Evolutionary conservation across 2,113 vertebrate species (phyloP), one percentile per base, ranked within the genome.

Genomic region (Pionites leucogaster): DNA sequence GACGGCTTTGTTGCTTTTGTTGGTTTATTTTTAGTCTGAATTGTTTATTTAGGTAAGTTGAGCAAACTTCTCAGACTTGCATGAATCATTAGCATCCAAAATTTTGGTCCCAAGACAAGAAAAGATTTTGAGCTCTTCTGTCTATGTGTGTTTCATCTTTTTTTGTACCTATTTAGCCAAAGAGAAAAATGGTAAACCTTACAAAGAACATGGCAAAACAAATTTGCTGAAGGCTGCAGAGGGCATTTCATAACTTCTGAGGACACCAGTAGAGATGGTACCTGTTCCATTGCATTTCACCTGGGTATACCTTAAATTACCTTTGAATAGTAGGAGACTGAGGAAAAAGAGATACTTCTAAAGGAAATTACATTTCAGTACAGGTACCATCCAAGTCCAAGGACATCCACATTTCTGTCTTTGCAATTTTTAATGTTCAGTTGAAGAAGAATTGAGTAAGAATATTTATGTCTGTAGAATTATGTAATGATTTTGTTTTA

Each of bases 401-500:
- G 52, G 63, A 55, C 76, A 72, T 80, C 8, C 29, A 47, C 29
- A 13, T 47, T 84, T 87, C 59, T 85, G 33, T 79, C 52, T 90
- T 95, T 84, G 22, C 10, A n/a, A 47, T 92, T 86, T 83, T 88
- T 29, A 69, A 74, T 90, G 46, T 95, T 88, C 71, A 74, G 11
- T 22, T 82, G 42, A 90, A 44, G 42, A 92, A 44, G 41, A 67
- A 70, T 10, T 53, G 22, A 78, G 11, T 23, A 74, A 84, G 39
- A 59, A 42, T 91, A 57, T 88, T 92, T 83, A 83, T 83, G 29
- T 74, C 88, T 37, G 10, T 52, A 41, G 83, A 94, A 86, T 83
- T 81, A 83, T 49, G 39, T 65, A 77, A 77, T 92, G 72, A 71
- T 72, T 93, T 83, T 86, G 19, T 35, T 92, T 95, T 95, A 42